phyloP scores from a whole-genome alignment of 1,140 invertebrate genomes.

The Zophobas morio region DNA sequence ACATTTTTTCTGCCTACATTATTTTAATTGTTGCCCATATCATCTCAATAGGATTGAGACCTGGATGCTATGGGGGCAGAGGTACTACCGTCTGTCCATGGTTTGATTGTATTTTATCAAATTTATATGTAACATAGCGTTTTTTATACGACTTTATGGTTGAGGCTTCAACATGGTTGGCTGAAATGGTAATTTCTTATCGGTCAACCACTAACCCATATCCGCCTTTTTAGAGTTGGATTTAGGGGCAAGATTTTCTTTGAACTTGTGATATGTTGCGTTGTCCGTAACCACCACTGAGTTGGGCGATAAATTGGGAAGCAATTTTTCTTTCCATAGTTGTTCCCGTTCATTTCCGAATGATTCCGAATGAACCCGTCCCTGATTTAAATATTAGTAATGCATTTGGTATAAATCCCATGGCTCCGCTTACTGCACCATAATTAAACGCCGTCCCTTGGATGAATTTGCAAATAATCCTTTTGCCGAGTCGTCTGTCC shows the following conservation, averaged over 20 bases:
- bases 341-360: no score
- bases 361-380: no score
- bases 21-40: no score
- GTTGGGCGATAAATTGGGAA: conserved; percentile 55
- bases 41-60: no score
- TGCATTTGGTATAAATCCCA: no score
- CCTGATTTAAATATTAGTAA: no score
- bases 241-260: conserved; percentile 57
- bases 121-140: not conserved
- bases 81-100: conserved; percentile 30
- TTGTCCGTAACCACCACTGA: conserved; percentile 65
- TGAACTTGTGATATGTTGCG: conserved; percentile 64
- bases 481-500: no score
- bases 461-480: no score
- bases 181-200: conserved; percentile 45
- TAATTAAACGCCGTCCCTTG: no score
- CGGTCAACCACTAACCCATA: conserved; percentile 58
- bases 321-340: no score
- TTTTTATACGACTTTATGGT: conserved; percentile 38
- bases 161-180: conserved; percentile 41
- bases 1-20: no score
- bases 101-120: conserved; percentile 23
- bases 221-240: conserved; percentile 53
- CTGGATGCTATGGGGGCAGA: not conserved
- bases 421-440: no score